These are phyloP conservation scores for Pica pica DNA, from an alignment of 2,113 vertebrate species.

Conservation along the genomic window DNA sequence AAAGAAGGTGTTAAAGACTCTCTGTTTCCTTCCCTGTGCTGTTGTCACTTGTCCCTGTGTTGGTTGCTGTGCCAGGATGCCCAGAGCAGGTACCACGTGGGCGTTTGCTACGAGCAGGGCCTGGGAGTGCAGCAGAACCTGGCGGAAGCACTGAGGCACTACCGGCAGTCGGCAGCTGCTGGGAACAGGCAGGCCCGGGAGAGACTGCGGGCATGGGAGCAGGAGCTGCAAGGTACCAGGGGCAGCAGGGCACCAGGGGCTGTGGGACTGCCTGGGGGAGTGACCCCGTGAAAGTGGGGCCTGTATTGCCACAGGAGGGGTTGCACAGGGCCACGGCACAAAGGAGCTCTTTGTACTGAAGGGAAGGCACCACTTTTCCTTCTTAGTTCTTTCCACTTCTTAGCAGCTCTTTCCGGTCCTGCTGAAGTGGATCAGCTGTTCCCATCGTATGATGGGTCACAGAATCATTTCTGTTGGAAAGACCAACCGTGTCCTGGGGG, in stretches of 20 bases:
- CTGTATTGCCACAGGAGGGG: neutral
- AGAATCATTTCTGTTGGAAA: neutral
- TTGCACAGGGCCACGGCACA: neutral
- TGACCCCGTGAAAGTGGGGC: neutral
- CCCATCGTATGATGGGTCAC: neutral
- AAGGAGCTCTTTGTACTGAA: neutral
- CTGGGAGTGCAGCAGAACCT: slow-evolving; percentile 76
- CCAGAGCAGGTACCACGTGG: slow-evolving; percentile 82
- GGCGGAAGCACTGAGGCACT: slow-evolving; percentile 73
- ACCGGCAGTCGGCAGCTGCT: slow-evolving; percentile 70
- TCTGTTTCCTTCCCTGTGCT: neutral
- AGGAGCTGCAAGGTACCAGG: slow-evolving; percentile 48
- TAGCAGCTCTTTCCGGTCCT: neutral
- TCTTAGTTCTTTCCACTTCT: neutral
- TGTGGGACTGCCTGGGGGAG: fast-evolving
- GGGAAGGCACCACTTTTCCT: neutral
- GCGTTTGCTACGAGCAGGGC: slow-evolving; percentile 85
- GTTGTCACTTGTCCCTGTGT: neutral
- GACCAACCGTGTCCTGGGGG: neutral
- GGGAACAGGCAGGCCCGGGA: slow-evolving; percentile 73
- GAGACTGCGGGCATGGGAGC: slow-evolving; percentile 57
- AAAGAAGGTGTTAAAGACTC: neutral
- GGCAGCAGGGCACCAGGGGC: neutral
- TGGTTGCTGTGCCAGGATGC: slow-evolving; percentile 72
- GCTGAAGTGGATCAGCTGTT: neutral